phyloP scores from a whole-genome alignment of 2,797 vertebrate genomes.

The Telmatherina bonti region DNA sequence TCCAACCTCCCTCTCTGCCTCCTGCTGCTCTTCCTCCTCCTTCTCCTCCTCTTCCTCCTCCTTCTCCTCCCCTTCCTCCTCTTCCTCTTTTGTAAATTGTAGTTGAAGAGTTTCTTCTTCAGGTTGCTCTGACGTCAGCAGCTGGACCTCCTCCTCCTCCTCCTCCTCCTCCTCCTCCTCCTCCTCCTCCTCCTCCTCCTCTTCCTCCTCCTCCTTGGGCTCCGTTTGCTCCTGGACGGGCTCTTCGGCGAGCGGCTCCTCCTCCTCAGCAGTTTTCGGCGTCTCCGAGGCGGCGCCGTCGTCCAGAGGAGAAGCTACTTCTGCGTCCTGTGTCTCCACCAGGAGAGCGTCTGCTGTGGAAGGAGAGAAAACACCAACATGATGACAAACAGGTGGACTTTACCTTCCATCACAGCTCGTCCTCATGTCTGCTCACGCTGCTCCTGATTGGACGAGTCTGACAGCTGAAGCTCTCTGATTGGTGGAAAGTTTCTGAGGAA shows the following conservation, averaged over 20 bases:
- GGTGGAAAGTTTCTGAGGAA: no score
- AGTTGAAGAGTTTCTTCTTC: constrained; percentile 37
- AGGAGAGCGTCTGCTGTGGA: constrained; percentile 11
- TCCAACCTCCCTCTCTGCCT: constrained; percentile 51
- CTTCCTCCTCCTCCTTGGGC: constrained; percentile 43
- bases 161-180: constrained; percentile 46
- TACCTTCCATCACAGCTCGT: no score
- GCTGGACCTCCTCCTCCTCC: constrained; percentile 48
- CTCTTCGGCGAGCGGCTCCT: constrained; percentile 33
- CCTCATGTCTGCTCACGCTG: no score
- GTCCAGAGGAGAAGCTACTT: constrained; percentile 17
- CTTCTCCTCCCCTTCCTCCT: not conserved
- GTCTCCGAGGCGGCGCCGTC: constrained; percentile 74
- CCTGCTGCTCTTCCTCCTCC: constrained; percentile 47
- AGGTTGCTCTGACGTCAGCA: constrained; percentile 44
- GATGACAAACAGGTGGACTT: no score
- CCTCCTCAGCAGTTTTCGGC: constrained; percentile 42
- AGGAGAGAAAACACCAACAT: no score
- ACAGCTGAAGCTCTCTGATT: no score
- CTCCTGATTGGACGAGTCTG: no score
- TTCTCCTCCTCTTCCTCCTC: constrained; percentile 46
- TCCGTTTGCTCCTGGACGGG: constrained; percentile 75
- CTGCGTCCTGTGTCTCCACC: constrained; percentile 48
- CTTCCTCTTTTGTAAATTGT: constrained; percentile 62
- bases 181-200: constrained; percentile 41